Evolutionary conservation across 2,113 vertebrate species (phyloP).

Genomic region (Prietella phreatophila): DNA sequence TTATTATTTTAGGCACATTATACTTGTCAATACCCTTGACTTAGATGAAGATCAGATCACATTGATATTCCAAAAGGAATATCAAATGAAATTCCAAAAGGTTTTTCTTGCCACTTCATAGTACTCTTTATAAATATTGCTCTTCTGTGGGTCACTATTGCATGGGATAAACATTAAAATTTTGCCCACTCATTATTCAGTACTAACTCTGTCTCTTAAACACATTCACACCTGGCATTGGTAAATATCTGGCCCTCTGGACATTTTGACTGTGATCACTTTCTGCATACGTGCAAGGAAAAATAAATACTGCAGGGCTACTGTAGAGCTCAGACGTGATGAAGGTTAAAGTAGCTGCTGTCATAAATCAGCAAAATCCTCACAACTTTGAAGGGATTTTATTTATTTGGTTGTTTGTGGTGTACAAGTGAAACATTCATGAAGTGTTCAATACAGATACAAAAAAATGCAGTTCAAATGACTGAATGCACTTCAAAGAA

Average conservation of each 20-base stretch:
- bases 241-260: constrained; percentile 10
- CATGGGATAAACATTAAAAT: constrained; percentile 16
- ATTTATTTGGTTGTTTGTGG: background rate
- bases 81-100: too few species aligned
- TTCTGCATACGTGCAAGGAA: background rate
- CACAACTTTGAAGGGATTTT: background rate
- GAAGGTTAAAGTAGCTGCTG: background rate
- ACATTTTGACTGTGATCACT: constrained; percentile 10
- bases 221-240: background rate
- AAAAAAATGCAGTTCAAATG: background rate
- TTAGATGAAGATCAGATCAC: too few species aligned
- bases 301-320: background rate
- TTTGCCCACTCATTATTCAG: constrained; percentile 5
- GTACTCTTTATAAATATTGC: too few species aligned
- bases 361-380: background rate
- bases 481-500: background rate
- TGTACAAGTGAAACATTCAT: background rate
- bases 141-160: too few species aligned
- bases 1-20: too few species aligned
- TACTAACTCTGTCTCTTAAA: background rate
- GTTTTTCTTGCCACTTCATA: too few species aligned
- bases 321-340: background rate
- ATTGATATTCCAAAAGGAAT: too few species aligned
- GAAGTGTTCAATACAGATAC: background rate
- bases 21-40: too few species aligned